Evolutionary conservation across 2,113 vertebrate genomes (phyloP).

Genomic region (Coryphaenoides rupestris): DNA sequence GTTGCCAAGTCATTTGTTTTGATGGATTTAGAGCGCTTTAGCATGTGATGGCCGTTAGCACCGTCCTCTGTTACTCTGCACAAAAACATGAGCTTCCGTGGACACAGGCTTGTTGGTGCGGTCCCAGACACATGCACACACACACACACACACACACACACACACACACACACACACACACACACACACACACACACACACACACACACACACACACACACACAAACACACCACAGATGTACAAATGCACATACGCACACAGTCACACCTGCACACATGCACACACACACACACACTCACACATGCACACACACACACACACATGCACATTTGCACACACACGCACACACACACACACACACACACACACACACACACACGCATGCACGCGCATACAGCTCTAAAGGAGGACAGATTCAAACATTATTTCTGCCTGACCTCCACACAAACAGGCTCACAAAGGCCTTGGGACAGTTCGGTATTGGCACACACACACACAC

Average conservation of each 20-base stretch:
- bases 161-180: not conserved
- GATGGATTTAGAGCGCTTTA: too few relatives aligned
- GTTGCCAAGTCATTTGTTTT: too few relatives aligned
- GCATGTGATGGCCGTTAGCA: too few relatives aligned
- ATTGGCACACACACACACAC: conserved; percentile 26
- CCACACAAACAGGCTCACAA: conserved; percentile 62
- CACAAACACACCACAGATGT: not conserved
- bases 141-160: not conserved
- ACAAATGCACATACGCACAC: not conserved
- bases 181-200: not conserved
- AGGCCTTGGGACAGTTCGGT: conserved; percentile 50
- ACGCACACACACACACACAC: conserved; percentile 8
- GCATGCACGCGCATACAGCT: conserved; percentile 44
- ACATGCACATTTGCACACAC: not conserved
- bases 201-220: not conserved
- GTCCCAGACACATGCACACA: not conserved
- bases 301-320: conserved; percentile 8
- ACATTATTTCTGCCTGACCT: conserved; percentile 62
- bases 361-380: conserved; percentile 23
- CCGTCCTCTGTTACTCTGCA: too few relatives aligned
- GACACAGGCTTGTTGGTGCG: too few relatives aligned
- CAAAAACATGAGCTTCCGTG: too few relatives aligned
- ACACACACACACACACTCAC: not conserved
- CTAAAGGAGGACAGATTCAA: conserved; percentile 62
- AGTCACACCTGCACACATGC: not conserved